phyloP scores from a whole-genome alignment of 1,140 invertebrate species.

The Drosophila rufa region DNA sequence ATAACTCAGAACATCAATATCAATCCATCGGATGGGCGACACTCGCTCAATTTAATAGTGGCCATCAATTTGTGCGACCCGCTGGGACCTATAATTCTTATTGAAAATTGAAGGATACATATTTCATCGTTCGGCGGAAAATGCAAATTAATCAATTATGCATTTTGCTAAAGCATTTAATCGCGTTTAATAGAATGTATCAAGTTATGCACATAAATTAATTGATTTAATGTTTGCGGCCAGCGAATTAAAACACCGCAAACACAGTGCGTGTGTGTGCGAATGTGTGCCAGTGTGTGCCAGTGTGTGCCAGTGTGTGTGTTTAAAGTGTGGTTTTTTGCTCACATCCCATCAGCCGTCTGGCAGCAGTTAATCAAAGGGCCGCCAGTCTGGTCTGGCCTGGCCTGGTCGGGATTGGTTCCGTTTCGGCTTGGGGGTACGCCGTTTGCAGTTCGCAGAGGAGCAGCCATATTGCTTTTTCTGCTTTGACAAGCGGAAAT shows the following conservation, averaged over 20 bases:
- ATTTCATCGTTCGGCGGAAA: constrained; percentile 26
- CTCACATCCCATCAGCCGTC: constrained; percentile 8
- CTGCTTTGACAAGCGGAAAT: constrained; percentile 53
- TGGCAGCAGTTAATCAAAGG: constrained; percentile 53
- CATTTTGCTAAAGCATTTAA: constrained; percentile 59
- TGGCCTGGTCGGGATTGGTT: constrained; percentile 2
- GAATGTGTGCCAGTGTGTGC: background rate
- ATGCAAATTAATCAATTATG: constrained; percentile 66
- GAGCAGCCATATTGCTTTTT: constrained; percentile 50
- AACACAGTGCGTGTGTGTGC: constrained; percentile 15
- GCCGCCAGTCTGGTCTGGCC: constrained; percentile 9
- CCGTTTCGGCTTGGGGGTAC: background rate
- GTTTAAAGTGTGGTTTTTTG: constrained; percentile 28
- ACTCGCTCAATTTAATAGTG: constrained; percentile 41
- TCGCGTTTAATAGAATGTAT: constrained; percentile 52
- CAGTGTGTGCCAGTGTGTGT: background rate
- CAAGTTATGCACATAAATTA: constrained; percentile 71
- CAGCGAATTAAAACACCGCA: constrained; percentile 57
- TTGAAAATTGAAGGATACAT: constrained; percentile 29
- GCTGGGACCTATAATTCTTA: constrained; percentile 2
- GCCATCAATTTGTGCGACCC: constrained; percentile 30
- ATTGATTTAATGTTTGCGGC: constrained; percentile 59
- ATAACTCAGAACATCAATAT: constrained; percentile 19
- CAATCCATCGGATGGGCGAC: constrained; percentile 14
- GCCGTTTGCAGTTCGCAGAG: background rate